Evolutionary conservation across 2,113 vertebrate genomes (phyloP).

Genomic region (Notarius quadriscutis): DNA sequence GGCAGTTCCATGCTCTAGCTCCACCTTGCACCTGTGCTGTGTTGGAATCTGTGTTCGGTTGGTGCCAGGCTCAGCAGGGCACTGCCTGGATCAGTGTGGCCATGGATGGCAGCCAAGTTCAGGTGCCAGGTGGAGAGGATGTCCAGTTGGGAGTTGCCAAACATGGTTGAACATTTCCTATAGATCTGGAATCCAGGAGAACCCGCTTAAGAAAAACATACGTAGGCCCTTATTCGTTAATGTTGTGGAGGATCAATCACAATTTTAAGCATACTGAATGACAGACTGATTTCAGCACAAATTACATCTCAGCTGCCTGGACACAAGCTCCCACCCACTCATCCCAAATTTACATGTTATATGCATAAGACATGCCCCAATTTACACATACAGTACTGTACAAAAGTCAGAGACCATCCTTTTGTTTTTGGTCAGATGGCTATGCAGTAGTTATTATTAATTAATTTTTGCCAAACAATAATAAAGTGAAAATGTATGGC

Average conservation of each 20-base stretch:
- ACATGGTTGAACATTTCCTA: slow-evolving; percentile 30
- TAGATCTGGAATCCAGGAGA: neutral
- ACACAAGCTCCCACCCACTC: neutral
- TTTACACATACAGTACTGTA: neutral
- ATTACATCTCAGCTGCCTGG: neutral
- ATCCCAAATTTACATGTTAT: neutral
- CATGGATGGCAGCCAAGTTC: slow-evolving; percentile 24
- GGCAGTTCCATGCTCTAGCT: neutral
- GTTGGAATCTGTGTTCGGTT: slow-evolving; percentile 25
- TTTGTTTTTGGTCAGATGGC: neutral
- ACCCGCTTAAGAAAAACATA: neutral
- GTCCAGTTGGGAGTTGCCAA: slow-evolving; percentile 40
- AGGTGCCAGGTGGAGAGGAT: slow-evolving; percentile 37
- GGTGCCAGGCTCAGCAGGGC: slow-evolving; percentile 13
- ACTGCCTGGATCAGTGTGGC: slow-evolving; percentile 21
- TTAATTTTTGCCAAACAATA: neutral
- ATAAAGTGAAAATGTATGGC: neutral
- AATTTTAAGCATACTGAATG: neutral
- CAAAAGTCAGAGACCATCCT: neutral
- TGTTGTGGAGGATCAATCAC: neutral
- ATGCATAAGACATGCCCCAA: neutral
- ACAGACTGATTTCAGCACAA: neutral
- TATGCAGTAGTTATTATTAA: neutral
- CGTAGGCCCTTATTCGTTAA: neutral
- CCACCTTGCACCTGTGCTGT: neutral